Evolutionary conservation across 2,113 vertebrate genomes (phyloP).

Genomic region (Clarias batrachus): DNA sequence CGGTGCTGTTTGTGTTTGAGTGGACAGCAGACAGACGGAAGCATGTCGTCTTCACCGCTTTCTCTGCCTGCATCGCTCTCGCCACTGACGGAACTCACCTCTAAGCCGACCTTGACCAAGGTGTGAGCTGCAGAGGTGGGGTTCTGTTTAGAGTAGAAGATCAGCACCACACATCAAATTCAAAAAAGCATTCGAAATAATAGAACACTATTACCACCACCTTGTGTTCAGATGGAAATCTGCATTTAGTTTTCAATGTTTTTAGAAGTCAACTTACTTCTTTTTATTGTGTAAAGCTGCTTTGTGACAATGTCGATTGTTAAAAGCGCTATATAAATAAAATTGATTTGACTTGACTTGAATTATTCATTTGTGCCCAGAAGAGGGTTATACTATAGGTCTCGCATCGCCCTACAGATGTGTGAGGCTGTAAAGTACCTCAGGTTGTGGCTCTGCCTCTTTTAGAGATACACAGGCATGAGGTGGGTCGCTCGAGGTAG

Average conservation of each 20-base stretch:
- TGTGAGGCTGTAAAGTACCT: conserved; percentile 67
- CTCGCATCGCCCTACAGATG: not conserved
- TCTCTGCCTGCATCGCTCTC: conserved; percentile 5
- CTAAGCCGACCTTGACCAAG: conserved; percentile 34
- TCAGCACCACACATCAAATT: not conserved
- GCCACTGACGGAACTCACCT: conserved; percentile 55
- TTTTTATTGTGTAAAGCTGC: too few species aligned
- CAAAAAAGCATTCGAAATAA: not conserved
- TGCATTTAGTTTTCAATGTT: not conserved
- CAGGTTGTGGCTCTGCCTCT: not conserved
- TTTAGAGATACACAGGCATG: conserved; percentile 4
- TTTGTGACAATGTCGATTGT: too few species aligned
- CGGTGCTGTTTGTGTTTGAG: conserved; percentile 58
- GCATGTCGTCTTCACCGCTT: conserved; percentile 36
- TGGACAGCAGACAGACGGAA: conserved; percentile 40
- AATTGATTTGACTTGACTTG: too few species aligned
- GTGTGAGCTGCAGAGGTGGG: conserved; percentile 31
- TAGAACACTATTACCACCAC: conserved; percentile 7
- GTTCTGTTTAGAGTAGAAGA: conserved; percentile 51
- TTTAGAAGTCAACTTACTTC: too few species aligned
- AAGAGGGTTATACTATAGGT: not conserved
- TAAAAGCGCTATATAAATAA: too few species aligned
- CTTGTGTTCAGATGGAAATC: conserved; percentile 24
- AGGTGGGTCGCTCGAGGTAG: conserved; percentile 44
- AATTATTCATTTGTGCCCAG: conserved; percentile 5